A percentile compares a stretch with the other conserved stretches of the same genome.
These are phyloP conservation scores for Drosophila silvestris DNA, from an alignment of 2,888 invertebrate genomes.

Conservation along the genomic window DNA sequence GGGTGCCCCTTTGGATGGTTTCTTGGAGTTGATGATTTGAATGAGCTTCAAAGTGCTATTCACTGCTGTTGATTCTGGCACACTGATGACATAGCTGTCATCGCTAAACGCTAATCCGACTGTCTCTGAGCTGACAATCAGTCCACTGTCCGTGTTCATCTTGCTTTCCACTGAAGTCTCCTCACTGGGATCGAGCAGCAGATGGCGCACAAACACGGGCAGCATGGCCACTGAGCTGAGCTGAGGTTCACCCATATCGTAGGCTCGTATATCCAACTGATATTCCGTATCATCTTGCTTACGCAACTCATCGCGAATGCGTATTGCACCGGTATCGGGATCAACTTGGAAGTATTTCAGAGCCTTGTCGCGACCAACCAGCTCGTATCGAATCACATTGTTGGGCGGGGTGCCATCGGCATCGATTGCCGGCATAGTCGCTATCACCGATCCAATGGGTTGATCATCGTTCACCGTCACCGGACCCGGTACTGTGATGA, in stretches of 20 bases:
- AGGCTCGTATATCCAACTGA: slow-evolving; percentile 94
- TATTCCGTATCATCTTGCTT: slow-evolving; percentile 95
- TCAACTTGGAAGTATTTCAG: slow-evolving; percentile 95
- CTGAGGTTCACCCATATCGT: slow-evolving; percentile 94
- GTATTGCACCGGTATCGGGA: slow-evolving; percentile 92
- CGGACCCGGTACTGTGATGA: slow-evolving; percentile 92
- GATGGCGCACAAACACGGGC: slow-evolving; percentile 93
- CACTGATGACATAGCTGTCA: slow-evolving; percentile 92
- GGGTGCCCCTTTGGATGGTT: slow-evolving; percentile 78
- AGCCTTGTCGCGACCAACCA: slow-evolving; percentile 93
- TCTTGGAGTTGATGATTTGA: slow-evolving; percentile 85
- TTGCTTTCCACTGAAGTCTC: slow-evolving; percentile 76
- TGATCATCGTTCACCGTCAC: slow-evolving; percentile 94
- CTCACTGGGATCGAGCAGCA: slow-evolving; percentile 89
- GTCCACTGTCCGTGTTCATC: slow-evolving; percentile 70
- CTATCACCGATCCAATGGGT: slow-evolving; percentile 92
- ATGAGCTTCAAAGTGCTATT: slow-evolving; percentile 84
- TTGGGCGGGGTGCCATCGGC: slow-evolving; percentile 94
- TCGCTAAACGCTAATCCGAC: slow-evolving; percentile 94
- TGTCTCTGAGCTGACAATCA: slow-evolving; percentile 82
- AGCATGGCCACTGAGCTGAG: slow-evolving; percentile 93
- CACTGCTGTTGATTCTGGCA: slow-evolving; percentile 88
- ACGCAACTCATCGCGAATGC: slow-evolving; percentile 92
- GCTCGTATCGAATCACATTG: slow-evolving; percentile 92
- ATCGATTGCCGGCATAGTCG: slow-evolving; percentile 92